A percentile compares a stretch with the other conserved stretches of the same genome.
Evolutionary conservation across 2,113 vertebrate genomes (phyloP).

Genomic region (Bambusicola thoracicus): DNA sequence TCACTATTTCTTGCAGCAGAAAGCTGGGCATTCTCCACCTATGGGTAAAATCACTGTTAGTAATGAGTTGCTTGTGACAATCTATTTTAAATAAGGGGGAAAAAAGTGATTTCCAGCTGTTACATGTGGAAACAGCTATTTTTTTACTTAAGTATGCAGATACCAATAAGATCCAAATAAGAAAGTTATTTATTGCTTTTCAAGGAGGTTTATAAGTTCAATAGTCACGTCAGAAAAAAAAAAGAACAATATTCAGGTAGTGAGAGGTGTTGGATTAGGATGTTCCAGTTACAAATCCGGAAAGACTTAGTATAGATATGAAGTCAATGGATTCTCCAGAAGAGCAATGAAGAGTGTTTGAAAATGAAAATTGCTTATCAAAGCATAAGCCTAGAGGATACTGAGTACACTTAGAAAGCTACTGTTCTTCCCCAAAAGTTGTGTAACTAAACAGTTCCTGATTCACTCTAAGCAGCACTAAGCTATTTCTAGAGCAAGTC

Average conservation of each 20-base stretch:
- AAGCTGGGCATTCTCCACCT: constrained; percentile 85
- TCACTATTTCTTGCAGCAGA: constrained; percentile 75
- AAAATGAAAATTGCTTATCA: constrained; percentile 17
- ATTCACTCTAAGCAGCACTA: background rate
- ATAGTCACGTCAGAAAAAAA: background rate
- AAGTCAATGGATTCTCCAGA: background rate
- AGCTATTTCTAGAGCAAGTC: background rate
- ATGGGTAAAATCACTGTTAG: constrained; percentile 9
- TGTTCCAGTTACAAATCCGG: background rate
- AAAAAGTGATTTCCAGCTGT: background rate
- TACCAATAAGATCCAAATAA: background rate
- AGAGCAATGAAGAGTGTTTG: background rate
- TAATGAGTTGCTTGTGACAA: background rate
- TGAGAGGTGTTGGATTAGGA: background rate
- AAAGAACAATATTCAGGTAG: background rate
- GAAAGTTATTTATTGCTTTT: background rate
- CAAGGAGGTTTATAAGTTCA: background rate
- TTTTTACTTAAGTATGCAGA: background rate
- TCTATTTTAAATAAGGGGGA: background rate
- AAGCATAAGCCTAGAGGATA: background rate
- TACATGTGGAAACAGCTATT: background rate
- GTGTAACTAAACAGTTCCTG: background rate
- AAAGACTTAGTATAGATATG: background rate
- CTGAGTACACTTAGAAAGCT: background rate
- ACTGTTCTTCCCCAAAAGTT: background rate